Evolutionary conservation across 2,888 invertebrate genomes (phyloP).

Genomic region (Tachina grossa): DNA sequence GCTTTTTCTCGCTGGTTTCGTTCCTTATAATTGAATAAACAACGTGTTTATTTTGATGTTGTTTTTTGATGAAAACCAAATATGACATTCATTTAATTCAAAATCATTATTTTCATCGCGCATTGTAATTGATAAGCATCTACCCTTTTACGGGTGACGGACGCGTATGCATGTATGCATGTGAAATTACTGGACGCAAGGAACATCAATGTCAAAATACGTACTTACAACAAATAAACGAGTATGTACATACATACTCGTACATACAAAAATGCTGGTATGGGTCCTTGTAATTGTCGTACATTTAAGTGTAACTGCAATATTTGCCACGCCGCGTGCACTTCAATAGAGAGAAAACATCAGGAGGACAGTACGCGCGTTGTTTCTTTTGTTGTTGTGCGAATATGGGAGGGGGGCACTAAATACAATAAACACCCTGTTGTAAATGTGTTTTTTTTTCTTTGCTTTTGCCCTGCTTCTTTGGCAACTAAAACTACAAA

Average conservation of each 20-base stretch:
- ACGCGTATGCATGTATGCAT: neutral
- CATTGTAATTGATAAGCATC: slow-evolving; percentile 81
- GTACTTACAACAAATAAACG: too few species aligned
- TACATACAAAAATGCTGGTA: neutral
- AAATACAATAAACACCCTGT: slow-evolving; percentile 65
- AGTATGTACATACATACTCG: too few species aligned
- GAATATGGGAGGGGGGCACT: slow-evolving; percentile 46
- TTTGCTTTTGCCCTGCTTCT: slow-evolving; percentile 15
- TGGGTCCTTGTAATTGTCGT: slow-evolving; percentile 48
- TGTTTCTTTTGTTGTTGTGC: slow-evolving; percentile 9
- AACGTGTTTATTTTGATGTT: slow-evolving; percentile 23
- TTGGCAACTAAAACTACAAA: slow-evolving; percentile 26
- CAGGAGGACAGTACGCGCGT: slow-evolving; percentile 11
- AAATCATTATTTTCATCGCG: slow-evolving; percentile 81
- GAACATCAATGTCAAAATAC: slow-evolving; percentile 58
- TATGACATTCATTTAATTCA: slow-evolving; percentile 82
- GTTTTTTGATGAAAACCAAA: slow-evolving; percentile 78
- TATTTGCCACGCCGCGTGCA: neutral
- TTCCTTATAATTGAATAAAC: slow-evolving; percentile 19
- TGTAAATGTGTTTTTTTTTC: slow-evolving; percentile 32
- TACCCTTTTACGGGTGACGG: slow-evolving; percentile 71
- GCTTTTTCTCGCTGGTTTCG: neutral
- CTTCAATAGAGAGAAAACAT: slow-evolving; percentile 21
- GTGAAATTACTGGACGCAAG: slow-evolving; percentile 20
- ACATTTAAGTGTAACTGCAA: slow-evolving; percentile 41